Percentiles rank a stretch among this genome's conserved stretches.
phyloP scores from a whole-genome alignment of 2,113 vertebrate species.

The Aepyceros melampus region DNA sequence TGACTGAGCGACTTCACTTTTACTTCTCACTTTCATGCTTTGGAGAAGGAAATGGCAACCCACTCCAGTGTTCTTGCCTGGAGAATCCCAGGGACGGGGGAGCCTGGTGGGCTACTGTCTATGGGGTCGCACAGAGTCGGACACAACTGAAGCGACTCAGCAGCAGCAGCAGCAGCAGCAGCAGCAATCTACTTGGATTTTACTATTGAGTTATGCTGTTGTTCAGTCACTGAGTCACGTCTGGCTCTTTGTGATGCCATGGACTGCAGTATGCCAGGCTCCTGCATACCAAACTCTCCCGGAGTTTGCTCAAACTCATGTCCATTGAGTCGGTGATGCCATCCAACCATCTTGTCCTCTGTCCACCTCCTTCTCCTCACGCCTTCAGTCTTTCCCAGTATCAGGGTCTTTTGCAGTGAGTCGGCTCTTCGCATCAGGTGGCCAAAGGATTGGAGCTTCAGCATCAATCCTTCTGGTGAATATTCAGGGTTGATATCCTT shows the following conservation, averaged over 20 bases:
- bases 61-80: no score
- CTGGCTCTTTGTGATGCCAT: not conserved
- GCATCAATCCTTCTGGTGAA: not conserved
- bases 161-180: no score
- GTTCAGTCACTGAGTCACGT: not conserved
- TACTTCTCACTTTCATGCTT: no score
- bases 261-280: not conserved
- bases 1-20: no score
- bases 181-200: not conserved
- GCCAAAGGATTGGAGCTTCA: not conserved
- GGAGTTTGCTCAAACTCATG: not conserved
- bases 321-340: not conserved
- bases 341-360: not conserved
- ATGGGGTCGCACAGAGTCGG: no score
- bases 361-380: not conserved
- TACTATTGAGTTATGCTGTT: not conserved
- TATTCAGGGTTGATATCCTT: not conserved
- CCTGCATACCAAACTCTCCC: not conserved
- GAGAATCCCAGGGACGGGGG: no score
- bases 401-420: not conserved
- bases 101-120: no score
- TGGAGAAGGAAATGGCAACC: no score
- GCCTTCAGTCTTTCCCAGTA: not conserved
- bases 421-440: fast-evolving
- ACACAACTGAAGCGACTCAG: no score